Conservation (phyloP, 2,797 vertebrate species). For the Carcharodon carcharias region DNA sequence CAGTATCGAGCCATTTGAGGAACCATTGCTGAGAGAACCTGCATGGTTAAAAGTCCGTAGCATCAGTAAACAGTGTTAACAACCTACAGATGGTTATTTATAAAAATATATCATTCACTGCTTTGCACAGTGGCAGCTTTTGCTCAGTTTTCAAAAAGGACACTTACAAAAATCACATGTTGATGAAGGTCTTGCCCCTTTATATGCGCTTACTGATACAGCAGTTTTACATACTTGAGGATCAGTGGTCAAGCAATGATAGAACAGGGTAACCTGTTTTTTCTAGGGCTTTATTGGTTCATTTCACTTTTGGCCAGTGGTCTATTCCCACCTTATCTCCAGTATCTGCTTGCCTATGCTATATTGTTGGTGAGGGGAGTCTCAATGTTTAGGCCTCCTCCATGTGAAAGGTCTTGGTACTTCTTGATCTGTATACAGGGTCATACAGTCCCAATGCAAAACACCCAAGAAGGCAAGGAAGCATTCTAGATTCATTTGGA, state of each 20-base stretch:
- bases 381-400: not conserved
- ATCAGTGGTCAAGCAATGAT: not conserved
- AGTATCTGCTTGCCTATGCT: not conserved
- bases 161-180: not conserved
- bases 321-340: not conserved
- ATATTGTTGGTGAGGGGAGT: not conserved
- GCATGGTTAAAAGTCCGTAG: conserved; percentile 34
- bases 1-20: conserved; percentile 79
- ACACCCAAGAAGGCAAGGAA: not conserved
- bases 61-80: not conserved
- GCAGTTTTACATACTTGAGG: not conserved
- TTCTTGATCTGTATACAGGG: not conserved
- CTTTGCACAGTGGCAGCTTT: not conserved
- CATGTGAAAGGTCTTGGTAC: not conserved
- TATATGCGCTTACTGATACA: not conserved
- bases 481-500: not conserved
- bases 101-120: not conserved
- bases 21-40: conserved; percentile 84
- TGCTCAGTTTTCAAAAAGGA: not conserved
- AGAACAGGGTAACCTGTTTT: not conserved
- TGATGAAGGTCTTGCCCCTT: not conserved
- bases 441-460: not conserved
- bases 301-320: not conserved
- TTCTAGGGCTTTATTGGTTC: not conserved
- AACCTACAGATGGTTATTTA: not conserved